Evolutionary conservation across 2,888 invertebrate species (phyloP).

Genomic region (Minunthozetes semirufus): DNA sequence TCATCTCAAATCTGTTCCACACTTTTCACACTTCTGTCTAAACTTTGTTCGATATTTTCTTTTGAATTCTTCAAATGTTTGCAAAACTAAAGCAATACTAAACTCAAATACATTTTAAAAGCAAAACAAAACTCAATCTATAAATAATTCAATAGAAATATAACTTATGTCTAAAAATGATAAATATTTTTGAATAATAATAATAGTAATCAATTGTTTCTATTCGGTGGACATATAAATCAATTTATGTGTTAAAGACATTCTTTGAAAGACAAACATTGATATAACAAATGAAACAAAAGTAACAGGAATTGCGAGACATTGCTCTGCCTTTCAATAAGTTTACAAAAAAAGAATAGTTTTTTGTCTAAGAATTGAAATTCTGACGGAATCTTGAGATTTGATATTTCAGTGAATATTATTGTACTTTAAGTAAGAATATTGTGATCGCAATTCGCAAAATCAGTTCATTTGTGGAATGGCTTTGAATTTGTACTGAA

Average conservation of each 20-base stretch:
- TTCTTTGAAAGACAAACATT: not conserved
- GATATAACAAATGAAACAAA: not conserved
- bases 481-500: too few relatives aligned
- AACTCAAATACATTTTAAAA: not conserved
- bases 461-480: too few relatives aligned
- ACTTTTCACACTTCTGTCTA: not conserved
- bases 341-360: not conserved
- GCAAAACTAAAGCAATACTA: not conserved
- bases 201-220: too few relatives aligned
- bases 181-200: too few relatives aligned
- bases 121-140: not conserved
- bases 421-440: too few relatives aligned
- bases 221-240: too few relatives aligned
- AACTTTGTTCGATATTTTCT: not conserved
- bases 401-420: too few relatives aligned
- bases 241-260: not conserved
- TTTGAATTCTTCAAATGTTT: not conserved
- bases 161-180: too few relatives aligned
- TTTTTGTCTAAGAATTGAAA: not conserved
- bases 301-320: not conserved
- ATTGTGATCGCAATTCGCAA: too few relatives aligned
- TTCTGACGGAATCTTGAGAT: not conserved
- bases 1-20: not conserved
- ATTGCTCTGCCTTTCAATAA: not conserved
- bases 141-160: not conserved